A percentile compares a stretch with the other conserved stretches of the same genome.
Conservation (phyloP, 2,888 invertebrate species). For the Agrotis clavis region DNA sequence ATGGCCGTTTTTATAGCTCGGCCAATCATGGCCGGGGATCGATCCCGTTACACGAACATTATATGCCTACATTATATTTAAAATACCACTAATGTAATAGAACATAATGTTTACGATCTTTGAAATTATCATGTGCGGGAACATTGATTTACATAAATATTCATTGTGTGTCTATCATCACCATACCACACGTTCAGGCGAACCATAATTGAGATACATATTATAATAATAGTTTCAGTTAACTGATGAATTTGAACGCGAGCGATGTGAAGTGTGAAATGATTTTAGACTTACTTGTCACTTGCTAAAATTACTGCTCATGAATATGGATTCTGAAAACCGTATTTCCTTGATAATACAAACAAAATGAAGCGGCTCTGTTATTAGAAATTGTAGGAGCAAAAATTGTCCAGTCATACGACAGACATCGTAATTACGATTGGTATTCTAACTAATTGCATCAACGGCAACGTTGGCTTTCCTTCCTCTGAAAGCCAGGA, state of each 20-base stretch:
- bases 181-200: conserved; percentile 13
- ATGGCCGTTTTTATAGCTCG: conserved; percentile 51
- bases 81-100: conserved; percentile 25
- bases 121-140: conserved; percentile 47
- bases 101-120: conserved; percentile 40
- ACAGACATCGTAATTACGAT: conserved; percentile 27
- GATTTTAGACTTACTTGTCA: conserved; percentile 42
- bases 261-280: conserved; percentile 34
- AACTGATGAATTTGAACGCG: conserved; percentile 46
- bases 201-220: conserved; percentile 55
- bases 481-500: conserved; percentile 17
- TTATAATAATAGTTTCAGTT: conserved; percentile 55
- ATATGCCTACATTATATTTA: conserved; percentile 32
- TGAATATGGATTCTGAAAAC: conserved; percentile 41
- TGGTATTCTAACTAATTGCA: conserved; percentile 50
- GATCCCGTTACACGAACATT: conserved; percentile 43
- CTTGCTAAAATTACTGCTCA: conserved; percentile 37
- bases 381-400: conserved; percentile 12
- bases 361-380: conserved; percentile 17
- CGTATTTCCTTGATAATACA: conserved; percentile 20
- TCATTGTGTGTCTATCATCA: conserved; percentile 49
- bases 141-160: conserved; percentile 57
- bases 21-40: conserved; percentile 51
- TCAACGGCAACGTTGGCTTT: conserved; percentile 33
- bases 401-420: conserved; percentile 25